Evolutionary conservation across 1,140 invertebrate genomes (phyloP).

Genomic region (Littorina saxatilis): DNA sequence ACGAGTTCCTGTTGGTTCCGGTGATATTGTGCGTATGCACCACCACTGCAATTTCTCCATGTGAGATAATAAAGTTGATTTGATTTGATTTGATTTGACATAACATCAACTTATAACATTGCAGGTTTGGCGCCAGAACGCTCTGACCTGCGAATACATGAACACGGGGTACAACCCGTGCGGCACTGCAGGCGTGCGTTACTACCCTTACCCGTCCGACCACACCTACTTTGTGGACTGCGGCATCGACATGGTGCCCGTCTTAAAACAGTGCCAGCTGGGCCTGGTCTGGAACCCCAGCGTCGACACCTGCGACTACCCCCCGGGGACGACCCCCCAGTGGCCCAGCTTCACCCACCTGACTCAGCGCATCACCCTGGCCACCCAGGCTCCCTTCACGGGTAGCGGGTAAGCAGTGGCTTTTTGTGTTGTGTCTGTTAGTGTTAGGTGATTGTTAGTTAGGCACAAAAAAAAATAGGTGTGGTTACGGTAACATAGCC

Average conservation of each 20-base stretch:
- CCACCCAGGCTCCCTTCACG: not conserved
- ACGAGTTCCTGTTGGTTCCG: not conserved
- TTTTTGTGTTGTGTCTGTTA: too few relatives aligned
- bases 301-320: not conserved
- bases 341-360: not conserved
- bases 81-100: too few relatives aligned
- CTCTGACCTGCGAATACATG: conserved; percentile 5
- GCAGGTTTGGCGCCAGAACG: conserved; percentile 1
- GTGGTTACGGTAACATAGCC: too few relatives aligned
- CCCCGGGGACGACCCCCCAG: not conserved
- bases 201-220: not conserved
- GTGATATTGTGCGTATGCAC: too few relatives aligned
- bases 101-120: too few relatives aligned
- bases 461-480: too few relatives aligned
- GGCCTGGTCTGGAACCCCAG: not conserved
- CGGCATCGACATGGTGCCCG: not conserved
- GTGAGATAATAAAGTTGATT: too few relatives aligned
- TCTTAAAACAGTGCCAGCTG: not conserved
- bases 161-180: not conserved
- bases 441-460: too few relatives aligned
- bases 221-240: conserved; percentile 1
- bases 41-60: too few relatives aligned
- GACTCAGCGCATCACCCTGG: not conserved
- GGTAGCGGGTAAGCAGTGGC: too few relatives aligned
- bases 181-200: not conserved